Base-by-base conservation (phyloP, 2,113 vertebrate species). In the Prietella phreatophila region DNA sequence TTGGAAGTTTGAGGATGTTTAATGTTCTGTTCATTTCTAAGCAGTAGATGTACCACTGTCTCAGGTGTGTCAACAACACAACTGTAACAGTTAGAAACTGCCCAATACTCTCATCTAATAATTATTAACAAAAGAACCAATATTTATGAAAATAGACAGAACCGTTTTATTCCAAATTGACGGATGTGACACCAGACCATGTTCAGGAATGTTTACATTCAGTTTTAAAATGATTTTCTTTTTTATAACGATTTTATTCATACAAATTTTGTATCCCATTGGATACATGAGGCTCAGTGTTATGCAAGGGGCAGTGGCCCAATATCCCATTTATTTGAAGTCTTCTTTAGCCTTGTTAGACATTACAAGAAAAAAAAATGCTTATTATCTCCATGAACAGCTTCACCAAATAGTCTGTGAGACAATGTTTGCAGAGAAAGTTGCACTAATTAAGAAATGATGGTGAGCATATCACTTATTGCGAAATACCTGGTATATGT, bases 21-120 rank as follows among this genome's bases (percentile, higher is more conserved):
- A 85, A 58, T 39, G 36, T 86, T 86, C 79, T 86, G 39, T 82
- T 56, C 50, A 76, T 55, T 53, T 71, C 47, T 63, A 39, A 86
- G 53, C 63, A 17, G n/a, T 53, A 50, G 22, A 27, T 78, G 13
- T 53, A 17, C 2, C 42, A 50, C 22, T n/a, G 42, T n/a, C 42
- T 78, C 14, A 53, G 27, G 75, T 13, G 3, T 78, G 9, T 50
- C 20, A 9, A 36, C 71, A 76, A 47, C 69, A 39, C 33, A 20
- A 9, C 17, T 39, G 15, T 71, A 8, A 42, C 11, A 75, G 22
- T 73, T 25, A 11, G 4, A 75, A 20, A 17, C 11, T 78, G 47
- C 25, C 47, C 50, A 79, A 53, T n/a, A n/a, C 25, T n/a, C 22
- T n/a, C 3, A 17, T n/a, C 14, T 78, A 50, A 27, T 53, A 7